These are phyloP conservation scores for Drosophila quadrilineata DNA, from an alignment of 1,140 invertebrate genomes.

Conservation along the genomic window DNA sequence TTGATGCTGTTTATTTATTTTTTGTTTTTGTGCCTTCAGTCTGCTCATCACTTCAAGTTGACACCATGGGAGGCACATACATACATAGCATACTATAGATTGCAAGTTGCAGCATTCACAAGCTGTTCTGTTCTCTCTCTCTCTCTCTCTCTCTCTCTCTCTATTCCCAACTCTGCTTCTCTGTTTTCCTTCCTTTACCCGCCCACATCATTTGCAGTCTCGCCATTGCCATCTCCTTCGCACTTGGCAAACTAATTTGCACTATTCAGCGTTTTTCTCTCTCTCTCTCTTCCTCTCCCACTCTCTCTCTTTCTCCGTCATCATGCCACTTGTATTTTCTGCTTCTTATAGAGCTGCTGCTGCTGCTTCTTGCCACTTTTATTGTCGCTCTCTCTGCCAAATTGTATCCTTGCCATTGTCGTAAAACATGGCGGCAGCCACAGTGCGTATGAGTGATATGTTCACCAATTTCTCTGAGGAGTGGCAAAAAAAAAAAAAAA, in stretches of 20 bases:
- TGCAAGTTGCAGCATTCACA: constrained; percentile 71
- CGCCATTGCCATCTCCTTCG: background rate
- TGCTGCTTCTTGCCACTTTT: constrained; percentile 43
- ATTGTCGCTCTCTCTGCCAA: constrained; percentile 68
- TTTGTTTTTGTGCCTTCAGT: background rate
- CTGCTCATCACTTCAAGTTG: constrained; percentile 18
- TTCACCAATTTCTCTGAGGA: constrained; percentile 17
- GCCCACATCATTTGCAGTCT: too few species aligned
- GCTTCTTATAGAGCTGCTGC: too few species aligned
- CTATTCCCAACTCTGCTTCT: background rate
- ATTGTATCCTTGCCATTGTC: constrained; percentile 73
- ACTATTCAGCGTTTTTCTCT: constrained; percentile 58
- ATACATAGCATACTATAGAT: constrained; percentile 33
- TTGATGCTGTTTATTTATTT: background rate
- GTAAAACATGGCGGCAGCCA: constrained; percentile 63
- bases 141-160: background rate
- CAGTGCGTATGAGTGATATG: constrained; percentile 63
- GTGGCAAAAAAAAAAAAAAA: too few species aligned
- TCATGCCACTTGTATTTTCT: background rate
- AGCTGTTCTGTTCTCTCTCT: constrained; percentile 38
- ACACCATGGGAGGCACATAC: constrained; percentile 35
- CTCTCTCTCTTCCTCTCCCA: constrained; percentile 14
- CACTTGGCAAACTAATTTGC: constrained; percentile 67
- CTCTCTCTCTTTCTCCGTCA: background rate
- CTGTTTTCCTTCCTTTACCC: background rate